These are phyloP conservation scores for Pseudopipra pipra DNA, from an alignment of 2,113 vertebrate species.

Conservation along the genomic window DNA sequence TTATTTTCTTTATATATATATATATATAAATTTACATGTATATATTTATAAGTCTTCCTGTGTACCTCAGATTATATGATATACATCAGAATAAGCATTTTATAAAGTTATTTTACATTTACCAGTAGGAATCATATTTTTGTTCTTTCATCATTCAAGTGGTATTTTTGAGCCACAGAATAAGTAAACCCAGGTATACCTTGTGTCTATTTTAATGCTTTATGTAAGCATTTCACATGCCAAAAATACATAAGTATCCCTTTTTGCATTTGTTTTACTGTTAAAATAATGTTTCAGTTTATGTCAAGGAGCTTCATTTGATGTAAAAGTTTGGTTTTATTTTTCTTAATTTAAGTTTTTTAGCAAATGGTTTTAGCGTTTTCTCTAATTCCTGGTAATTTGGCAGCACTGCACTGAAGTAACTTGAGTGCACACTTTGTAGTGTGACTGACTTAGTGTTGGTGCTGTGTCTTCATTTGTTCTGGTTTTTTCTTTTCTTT, in stretches of 20 bases:
- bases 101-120: neutral
- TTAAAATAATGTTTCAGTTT: neutral
- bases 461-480: slow-evolving; percentile 48
- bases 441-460: neutral
- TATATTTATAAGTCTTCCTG: neutral
- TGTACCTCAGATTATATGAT: neutral
- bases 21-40: neutral
- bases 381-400: neutral
- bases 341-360: neutral
- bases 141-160: neutral
- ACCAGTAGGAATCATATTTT: neutral
- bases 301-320: neutral
- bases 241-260: neutral
- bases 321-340: neutral
- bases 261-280: neutral
- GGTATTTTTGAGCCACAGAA: neutral
- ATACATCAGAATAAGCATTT: neutral
- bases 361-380: neutral
- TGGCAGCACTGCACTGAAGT: neutral
- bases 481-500: neutral
- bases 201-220: neutral
- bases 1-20: neutral
- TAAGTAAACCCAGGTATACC: neutral
- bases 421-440: neutral
- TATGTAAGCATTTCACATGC: neutral